Percentiles rank a stretch among this genome's conserved stretches.
These are phyloP conservation scores for Lycophotia porphyrea DNA, from an alignment of 2,888 invertebrate genomes.

Conservation along the genomic window DNA sequence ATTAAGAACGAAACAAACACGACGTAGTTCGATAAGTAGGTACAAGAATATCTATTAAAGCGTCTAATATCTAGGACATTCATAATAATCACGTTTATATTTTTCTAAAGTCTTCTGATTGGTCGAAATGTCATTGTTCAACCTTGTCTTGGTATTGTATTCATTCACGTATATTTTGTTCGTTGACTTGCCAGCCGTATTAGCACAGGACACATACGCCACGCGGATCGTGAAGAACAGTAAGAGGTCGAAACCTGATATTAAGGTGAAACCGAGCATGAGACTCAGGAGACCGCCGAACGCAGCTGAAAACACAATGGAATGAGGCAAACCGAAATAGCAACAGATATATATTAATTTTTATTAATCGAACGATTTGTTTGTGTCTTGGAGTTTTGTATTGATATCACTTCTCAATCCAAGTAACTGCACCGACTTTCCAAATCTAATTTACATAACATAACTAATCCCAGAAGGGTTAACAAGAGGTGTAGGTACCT, in stretches of 20 bases:
- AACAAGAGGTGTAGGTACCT: too few species aligned
- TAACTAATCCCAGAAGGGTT: too few species aligned
- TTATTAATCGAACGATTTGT: not conserved
- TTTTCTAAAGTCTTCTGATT: slow-evolving; percentile 14
- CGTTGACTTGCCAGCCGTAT: not conserved
- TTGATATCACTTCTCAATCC: not conserved
- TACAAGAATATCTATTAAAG: not conserved
- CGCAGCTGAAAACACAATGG: slow-evolving; percentile 89
- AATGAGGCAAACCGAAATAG: not conserved
- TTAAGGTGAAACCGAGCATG: slow-evolving; percentile 93
- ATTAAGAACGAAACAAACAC: not conserved
- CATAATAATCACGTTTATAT: slow-evolving; percentile 20
- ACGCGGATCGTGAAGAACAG: slow-evolving; percentile 91
- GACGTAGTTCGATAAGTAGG: too few species aligned
- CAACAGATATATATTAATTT: not conserved
- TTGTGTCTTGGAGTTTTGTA: not conserved
- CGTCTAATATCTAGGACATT: slow-evolving; percentile 44
- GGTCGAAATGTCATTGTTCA: slow-evolving; percentile 22
- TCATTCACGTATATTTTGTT: slow-evolving; percentile 55
- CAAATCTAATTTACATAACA: not conserved
- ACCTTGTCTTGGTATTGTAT: slow-evolving; percentile 43
- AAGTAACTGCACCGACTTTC: not conserved
- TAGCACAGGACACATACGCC: slow-evolving; percentile 76
- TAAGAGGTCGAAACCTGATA: slow-evolving; percentile 92
- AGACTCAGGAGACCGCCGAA: slow-evolving; percentile 93